phyloP scores from a whole-genome alignment of 2,113 vertebrate species.

The Cettia cetti region DNA sequence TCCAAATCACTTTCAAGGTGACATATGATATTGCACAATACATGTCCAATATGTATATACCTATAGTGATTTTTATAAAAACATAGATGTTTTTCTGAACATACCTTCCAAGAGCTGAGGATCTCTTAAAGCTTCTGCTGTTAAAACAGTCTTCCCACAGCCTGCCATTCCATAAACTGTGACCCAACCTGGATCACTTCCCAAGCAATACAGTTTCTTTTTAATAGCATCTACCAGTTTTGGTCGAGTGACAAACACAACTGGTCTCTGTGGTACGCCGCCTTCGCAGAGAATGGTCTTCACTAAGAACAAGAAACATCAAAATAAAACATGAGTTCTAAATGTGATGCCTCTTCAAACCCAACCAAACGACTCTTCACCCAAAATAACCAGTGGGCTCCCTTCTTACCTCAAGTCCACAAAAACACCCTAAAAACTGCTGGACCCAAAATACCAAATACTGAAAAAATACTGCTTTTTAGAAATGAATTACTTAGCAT shows the following conservation, averaged over 20 bases:
- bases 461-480: background rate
- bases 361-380: background rate
- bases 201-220: slow-evolving; percentile 78
- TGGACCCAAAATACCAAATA: background rate
- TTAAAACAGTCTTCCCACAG: slow-evolving; percentile 94
- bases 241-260: slow-evolving; percentile 89
- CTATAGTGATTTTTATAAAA: background rate
- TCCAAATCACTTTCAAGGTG: background rate
- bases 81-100: background rate
- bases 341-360: background rate
- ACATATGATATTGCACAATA: background rate
- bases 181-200: slow-evolving; percentile 85
- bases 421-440: background rate
- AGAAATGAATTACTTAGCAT: background rate
- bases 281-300: slow-evolving; percentile 87
- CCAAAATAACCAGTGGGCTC: background rate
- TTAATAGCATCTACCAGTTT: slow-evolving; percentile 79
- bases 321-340: background rate
- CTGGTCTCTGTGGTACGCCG: slow-evolving; percentile 92
- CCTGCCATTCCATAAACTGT: slow-evolving; percentile 95
- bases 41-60: fast-evolving
- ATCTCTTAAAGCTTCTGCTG: slow-evolving; percentile 90
- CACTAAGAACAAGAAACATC: slow-evolving; percentile 71
- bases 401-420: background rate
- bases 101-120: slow-evolving; percentile 83